These are phyloP conservation scores for Clangula hyemalis DNA, from an alignment of 2,797 vertebrate species.

Conservation along the genomic window DNA sequence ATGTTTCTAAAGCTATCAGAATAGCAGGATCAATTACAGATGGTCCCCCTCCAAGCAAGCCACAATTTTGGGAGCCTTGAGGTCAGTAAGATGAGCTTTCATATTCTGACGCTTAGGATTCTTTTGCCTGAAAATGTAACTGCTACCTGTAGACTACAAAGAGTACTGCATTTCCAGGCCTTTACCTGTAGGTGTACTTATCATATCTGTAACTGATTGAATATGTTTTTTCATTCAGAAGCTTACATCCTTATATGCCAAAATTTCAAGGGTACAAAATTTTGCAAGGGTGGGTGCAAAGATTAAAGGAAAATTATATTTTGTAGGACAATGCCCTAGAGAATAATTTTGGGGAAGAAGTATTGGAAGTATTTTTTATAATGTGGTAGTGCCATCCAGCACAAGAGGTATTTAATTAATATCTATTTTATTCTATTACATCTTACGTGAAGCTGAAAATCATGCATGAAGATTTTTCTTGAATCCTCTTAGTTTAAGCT, in stretches of 20 bases:
- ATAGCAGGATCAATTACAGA: not conserved
- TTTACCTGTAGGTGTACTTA: not conserved
- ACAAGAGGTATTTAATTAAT: constrained; percentile 55
- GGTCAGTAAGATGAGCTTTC: not conserved
- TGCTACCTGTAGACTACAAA: not conserved
- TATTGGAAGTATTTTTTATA: not conserved
- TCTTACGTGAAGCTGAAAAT: constrained; percentile 52
- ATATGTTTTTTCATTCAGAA: not conserved
- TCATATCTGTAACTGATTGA: not conserved
- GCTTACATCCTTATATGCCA: not conserved
- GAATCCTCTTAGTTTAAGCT: constrained; percentile 52
- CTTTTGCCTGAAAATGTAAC: not conserved
- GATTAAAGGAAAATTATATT: not conserved
- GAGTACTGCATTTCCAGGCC: not conserved
- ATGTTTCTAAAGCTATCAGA: not conserved
- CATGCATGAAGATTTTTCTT: not conserved
- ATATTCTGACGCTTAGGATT: not conserved
- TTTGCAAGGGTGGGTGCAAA: not conserved
- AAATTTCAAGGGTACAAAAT: not conserved
- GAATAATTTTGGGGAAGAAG: not conserved
- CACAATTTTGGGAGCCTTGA: not conserved
- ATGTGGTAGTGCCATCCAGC: not conserved
- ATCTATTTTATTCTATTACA: constrained; percentile 45
- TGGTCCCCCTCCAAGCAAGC: not conserved
- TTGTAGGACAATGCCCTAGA: not conserved